Percentiles rank a stretch among this genome's conserved stretches.
phyloP scores from a whole-genome alignment of 1,140 invertebrate species.

The Chironomus striatipennis region DNA sequence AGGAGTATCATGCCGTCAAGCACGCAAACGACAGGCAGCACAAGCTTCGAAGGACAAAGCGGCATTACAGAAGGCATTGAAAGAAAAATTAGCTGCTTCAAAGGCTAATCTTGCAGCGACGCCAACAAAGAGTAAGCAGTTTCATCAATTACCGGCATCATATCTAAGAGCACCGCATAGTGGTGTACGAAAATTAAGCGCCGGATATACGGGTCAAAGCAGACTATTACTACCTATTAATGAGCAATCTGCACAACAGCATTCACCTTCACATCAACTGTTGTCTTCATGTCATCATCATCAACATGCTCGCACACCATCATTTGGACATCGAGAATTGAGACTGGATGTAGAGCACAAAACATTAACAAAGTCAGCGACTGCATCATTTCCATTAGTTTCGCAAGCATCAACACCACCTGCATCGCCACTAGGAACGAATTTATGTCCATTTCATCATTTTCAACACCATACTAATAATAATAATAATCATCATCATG shows the following conservation, averaged over 20 bases:
- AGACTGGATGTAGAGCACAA: slow-evolving; percentile 30
- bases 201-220: slow-evolving; percentile 38
- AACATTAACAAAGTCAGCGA: slow-evolving; percentile 38
- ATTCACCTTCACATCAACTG: slow-evolving; percentile 28
- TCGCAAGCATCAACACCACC: slow-evolving; percentile 35
- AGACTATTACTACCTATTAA: slow-evolving; percentile 40
- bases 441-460: slow-evolving; percentile 29
- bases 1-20: slow-evolving; percentile 60
- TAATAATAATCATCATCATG: too few relatives aligned
- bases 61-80: slow-evolving; percentile 35
- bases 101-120: slow-evolving; percentile 36
- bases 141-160: slow-evolving; percentile 44
- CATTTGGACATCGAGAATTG: slow-evolving; percentile 34
- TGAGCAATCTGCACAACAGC: slow-evolving; percentile 35
- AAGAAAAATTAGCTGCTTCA: slow-evolving; percentile 39
- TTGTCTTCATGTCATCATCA: slow-evolving; percentile 26
- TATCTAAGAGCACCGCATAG: slow-evolving; percentile 37
- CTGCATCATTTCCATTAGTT: slow-evolving; percentile 36
- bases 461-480: slow-evolving; percentile 24
- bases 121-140: slow-evolving; percentile 43
- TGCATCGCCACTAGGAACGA: slow-evolving; percentile 29
- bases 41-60: slow-evolving; percentile 42
- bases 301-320: slow-evolving; percentile 31
- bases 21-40: slow-evolving; percentile 43
- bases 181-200: slow-evolving; percentile 37